Evolutionary conservation across 2,113 vertebrate species (phyloP), one percentile per base, ranked within the genome.

Genomic region (Tupaia chinensis): DNA sequence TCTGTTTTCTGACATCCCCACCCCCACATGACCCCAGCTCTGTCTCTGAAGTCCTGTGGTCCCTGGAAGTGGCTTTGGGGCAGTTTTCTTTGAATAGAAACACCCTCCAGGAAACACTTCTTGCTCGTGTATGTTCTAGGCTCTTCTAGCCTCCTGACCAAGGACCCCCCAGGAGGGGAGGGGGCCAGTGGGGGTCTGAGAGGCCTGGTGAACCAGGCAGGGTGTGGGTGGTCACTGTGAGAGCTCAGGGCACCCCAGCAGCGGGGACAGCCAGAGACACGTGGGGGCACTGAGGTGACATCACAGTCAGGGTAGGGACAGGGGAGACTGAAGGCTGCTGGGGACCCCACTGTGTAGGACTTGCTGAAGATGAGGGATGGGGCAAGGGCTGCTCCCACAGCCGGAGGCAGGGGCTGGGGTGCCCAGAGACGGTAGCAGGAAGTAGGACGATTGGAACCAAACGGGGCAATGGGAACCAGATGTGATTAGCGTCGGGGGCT

Each of bases 351-450:
- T 27, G 78, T 14, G 72, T 27, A 69, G 77, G 73, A 44, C 78
- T 80, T 29, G 32, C 54, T 74, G 54, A 54, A 44, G 65, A 58
- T 60, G 80, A 29, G 32, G 61, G 83, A 20, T 63, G 92, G 44
- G 32, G 34, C 27, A 9, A 60, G 53, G 19, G 79, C 66, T 54
- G 73, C 72, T 65, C 70, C 70, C 66, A 58, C 25, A 92, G 93
- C 69, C 82, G 66, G 70, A 61, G n/a, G 44, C 12, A n/a, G 29
- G 44, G 32, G 17, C 9, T 4, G 97, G 97, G 95, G 97, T 77
- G 58, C 96, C 98, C 98, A 97, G 98, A 97, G 98, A 98, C 98
- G 97, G 98, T 98, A 98, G 98, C 98, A 98, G 98, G 98, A 99
- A 98, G 98, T 92, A 3, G 0, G 97, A 89, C 77, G 90, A 99